phyloP scores from a whole-genome alignment of 2,113 vertebrate species.

The Castor canadensis region DNA sequence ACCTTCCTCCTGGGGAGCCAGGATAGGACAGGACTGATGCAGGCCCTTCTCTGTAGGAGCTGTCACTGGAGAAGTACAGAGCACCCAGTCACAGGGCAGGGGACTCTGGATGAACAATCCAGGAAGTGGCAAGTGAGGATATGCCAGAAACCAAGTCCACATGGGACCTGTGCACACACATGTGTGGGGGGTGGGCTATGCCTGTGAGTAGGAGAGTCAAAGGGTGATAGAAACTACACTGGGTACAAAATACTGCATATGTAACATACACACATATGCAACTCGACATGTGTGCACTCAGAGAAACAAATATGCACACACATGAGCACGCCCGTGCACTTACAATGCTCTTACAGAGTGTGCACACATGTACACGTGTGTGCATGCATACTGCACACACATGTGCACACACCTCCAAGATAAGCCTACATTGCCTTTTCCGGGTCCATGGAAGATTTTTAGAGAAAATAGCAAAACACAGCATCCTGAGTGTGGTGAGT shows the following conservation, averaged over 20 bases:
- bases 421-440: not conserved
- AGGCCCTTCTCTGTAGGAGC: not conserved
- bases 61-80: not conserved
- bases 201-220: not conserved
- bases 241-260: not conserved
- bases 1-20: not conserved
- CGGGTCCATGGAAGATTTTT: not conserved
- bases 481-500: not conserved
- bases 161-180: not conserved
- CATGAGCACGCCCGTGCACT: not conserved
- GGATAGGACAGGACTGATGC: not conserved
- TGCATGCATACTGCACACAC: not conserved
- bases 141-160: not conserved
- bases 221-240: not conserved
- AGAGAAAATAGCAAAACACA: not conserved
- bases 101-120: not conserved
- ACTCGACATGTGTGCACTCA: rapidly evolving
- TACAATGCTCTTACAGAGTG: no score
- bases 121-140: not conserved
- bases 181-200: no score
- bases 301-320: no score
- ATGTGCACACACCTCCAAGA: not conserved
- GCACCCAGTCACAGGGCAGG: not conserved
- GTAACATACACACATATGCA: rapidly evolving
- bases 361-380: rapidly evolving